Base-by-base conservation (phyloP, 2,888 invertebrate genomes). In the Agonum fuliginosum region DNA sequence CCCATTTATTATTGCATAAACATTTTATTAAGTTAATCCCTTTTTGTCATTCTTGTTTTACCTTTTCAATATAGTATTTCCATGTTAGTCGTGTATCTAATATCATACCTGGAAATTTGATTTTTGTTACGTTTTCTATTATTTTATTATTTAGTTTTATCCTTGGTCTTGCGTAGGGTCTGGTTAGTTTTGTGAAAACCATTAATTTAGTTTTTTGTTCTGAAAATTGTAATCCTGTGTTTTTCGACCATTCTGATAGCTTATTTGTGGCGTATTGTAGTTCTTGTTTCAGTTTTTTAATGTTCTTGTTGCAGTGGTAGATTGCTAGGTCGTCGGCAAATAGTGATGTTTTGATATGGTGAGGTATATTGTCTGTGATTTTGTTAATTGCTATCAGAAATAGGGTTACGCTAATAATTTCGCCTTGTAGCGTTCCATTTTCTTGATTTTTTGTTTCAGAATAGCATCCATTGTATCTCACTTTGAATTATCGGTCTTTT, bases 311-410 rank as follows among this genome's bases (percentile, higher is more conserved):
- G 41, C n/a, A 12, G 12, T 12, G 14, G 12, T 41, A n/a, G 12
- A 41, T 41, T 8, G n/a, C 41, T 4, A 41, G 41, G 12, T 41
- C 41, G 12, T 41, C 41, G n/a, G 41, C 41, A n/a, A n/a, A n/a
- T n/a, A n/a, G n/a, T n/a, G n/a, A n/a, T n/a, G n/a, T n/a, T n/a
- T n/a, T n/a, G n/a, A n/a, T n/a, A n/a, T n/a, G n/a, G n/a, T n/a
- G n/a, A n/a, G n/a, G n/a, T n/a, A n/a, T n/a, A n/a, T n/a, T n/a
- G n/a, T n/a, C 34, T 34, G 34, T 34, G 10, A 67, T 67, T 27
- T 27, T 67, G 34, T 67, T 67, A 6, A 67, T 3, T 5, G 67
- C 67, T 34, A 67, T 27, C 17, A 34, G 14, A 34, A 67, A 67
- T 12, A 67, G 67, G 14, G 37, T 27, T 8, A 67, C 67, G 8